A percentile compares a stretch with the other conserved stretches of the same genome.
These are phyloP conservation scores for Pristis pectinata DNA, from an alignment of 2,797 vertebrate genomes.

Conservation along the genomic window DNA sequence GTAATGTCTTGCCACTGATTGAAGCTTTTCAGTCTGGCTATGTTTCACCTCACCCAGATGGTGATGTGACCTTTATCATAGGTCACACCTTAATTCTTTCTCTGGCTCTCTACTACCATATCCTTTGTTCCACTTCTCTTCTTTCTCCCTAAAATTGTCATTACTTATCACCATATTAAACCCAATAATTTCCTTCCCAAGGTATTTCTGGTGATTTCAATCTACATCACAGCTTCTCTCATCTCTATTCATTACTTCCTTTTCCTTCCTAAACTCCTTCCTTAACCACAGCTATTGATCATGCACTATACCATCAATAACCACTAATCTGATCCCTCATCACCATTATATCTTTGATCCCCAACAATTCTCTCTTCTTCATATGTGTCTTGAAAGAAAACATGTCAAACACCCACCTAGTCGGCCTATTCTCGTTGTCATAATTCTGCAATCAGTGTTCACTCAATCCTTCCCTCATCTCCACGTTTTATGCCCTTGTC, in stretches of 20 bases:
- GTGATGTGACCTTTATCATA: too few species aligned
- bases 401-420: too few species aligned
- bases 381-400: neutral
- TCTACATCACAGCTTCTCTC: neutral
- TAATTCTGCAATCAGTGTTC: neutral
- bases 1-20: neutral
- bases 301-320: neutral
- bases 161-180: neutral
- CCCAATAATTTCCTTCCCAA: neutral
- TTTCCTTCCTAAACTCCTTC: neutral
- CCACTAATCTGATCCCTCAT: neutral
- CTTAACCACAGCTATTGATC: neutral
- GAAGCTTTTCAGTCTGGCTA: neutral
- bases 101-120: neutral
- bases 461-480: neutral
- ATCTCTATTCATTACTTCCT: neutral
- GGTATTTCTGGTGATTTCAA: neutral
- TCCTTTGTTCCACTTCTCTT: neutral
- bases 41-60: neutral
- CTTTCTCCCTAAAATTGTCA: neutral
- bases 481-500: neutral
- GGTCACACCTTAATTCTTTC: neutral
- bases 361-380: neutral
- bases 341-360: neutral
- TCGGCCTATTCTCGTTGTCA: neutral